These are phyloP conservation scores for Keiferia lycopersicella DNA, from an alignment of 2,888 invertebrate genomes.

Conservation along the genomic window DNA sequence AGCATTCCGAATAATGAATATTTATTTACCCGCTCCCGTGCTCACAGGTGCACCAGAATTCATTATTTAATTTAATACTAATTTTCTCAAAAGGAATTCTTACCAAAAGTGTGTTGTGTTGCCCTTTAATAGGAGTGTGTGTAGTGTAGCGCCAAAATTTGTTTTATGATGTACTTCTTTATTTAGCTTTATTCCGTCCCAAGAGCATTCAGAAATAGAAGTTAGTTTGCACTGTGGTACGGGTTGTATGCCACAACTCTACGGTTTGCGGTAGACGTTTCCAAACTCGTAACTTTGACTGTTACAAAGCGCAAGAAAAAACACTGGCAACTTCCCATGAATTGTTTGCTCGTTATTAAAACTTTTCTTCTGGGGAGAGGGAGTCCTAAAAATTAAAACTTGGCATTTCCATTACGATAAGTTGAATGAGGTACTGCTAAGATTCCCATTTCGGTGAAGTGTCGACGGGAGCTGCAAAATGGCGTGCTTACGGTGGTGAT, in stretches of 20 bases:
- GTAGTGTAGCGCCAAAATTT: constrained; percentile 35
- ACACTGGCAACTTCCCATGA: constrained; percentile 49
- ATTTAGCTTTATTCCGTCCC: constrained; percentile 48
- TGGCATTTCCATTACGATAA: constrained; percentile 54
- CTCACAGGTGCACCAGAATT: not conserved
- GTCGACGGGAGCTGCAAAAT: constrained; percentile 58
- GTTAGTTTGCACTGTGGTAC: constrained; percentile 42
- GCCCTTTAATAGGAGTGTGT: constrained; percentile 29
- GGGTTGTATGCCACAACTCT: constrained; percentile 40
- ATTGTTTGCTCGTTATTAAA: constrained; percentile 61
- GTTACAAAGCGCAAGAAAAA: constrained; percentile 46
- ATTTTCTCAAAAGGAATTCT: constrained; percentile 6
- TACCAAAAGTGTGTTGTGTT: constrained; percentile 16
- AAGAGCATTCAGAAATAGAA: constrained; percentile 51
- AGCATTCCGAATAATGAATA: constrained; percentile 2
- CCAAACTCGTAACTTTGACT: constrained; percentile 55
- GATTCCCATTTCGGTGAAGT: constrained; percentile 48
- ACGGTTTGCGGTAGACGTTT: constrained; percentile 53
- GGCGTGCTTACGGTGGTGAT: constrained; percentile 68
- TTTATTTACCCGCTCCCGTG: not conserved
- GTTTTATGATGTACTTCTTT: constrained; percentile 42
- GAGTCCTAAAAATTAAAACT: constrained; percentile 54
- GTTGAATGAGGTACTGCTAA: constrained; percentile 51
- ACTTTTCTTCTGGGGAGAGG: constrained; percentile 53
- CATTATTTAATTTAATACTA: not conserved